Conservation (phyloP, 1,140 invertebrate species). For the Anoplophora glabripennis region DNA sequence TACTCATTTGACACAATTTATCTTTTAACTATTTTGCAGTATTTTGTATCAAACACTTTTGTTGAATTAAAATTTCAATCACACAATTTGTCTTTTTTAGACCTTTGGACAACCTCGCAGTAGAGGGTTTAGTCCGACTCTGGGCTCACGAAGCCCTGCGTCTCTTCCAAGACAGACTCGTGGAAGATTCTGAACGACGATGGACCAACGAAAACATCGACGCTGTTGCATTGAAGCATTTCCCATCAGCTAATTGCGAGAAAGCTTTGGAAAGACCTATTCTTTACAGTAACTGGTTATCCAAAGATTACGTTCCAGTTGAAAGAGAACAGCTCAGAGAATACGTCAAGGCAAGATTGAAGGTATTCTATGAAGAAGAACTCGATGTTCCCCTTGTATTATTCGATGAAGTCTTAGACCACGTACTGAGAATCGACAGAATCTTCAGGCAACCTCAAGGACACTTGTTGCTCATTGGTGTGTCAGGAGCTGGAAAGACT, state of each 20-base stretch:
- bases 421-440: slow-evolving; percentile 96
- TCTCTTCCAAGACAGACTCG: slow-evolving; percentile 94
- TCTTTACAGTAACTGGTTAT: slow-evolving; percentile 98
- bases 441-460: slow-evolving; percentile 98
- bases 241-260: slow-evolving; percentile 84
- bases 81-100: slow-evolving; percentile 45
- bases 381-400: slow-evolving; percentile 96
- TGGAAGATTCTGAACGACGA: slow-evolving; percentile 88
- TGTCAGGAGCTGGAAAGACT: slow-evolving; percentile 97
- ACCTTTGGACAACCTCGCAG: slow-evolving; percentile 84
- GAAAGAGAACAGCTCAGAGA: slow-evolving; percentile 92
- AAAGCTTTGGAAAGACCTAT: slow-evolving; percentile 87
- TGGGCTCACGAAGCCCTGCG: slow-evolving; percentile 98
- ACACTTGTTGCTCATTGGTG: slow-evolving; percentile 94
- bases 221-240: slow-evolving; percentile 89
- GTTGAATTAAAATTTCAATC: too few species aligned
- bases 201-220: slow-evolving; percentile 99
- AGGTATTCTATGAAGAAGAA: slow-evolving; percentile 99
- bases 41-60: too few species aligned
- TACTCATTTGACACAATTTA: too few species aligned
- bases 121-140: slow-evolving; percentile 92
- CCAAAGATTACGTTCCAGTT: slow-evolving; percentile 97
- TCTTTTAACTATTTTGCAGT: too few species aligned
- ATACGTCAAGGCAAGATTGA: slow-evolving; percentile 94
- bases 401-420: slow-evolving; percentile 98